Base-by-base conservation (phyloP, 2,888 invertebrate genomes). In the Tortrix viridana region DNA sequence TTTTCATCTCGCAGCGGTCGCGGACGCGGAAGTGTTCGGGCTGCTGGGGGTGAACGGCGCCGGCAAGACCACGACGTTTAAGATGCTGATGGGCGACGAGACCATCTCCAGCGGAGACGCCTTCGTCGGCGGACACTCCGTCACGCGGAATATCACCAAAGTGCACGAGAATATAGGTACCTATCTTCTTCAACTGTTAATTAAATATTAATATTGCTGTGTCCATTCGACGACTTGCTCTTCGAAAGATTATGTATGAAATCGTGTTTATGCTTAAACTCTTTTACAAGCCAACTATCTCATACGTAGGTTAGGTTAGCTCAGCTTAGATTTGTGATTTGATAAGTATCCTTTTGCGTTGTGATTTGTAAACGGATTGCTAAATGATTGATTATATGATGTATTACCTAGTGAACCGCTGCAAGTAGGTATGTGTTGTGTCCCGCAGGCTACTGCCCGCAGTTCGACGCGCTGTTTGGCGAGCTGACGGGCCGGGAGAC, bases 31-130 rank as follows among this genome's bases (percentile, higher is more conserved):
- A 85, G 96, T 96, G 76, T 97, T 97, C 75, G 97, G 97, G 1
- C 84, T 97, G 44, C 86, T 97, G 53, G 97, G 97, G 0, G 95
- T 97, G 0, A 97, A 97, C 80, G 97, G 97, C 9, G 97, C 97
- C 2, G 97, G 97, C 0, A 97, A 97, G 84, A 97, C 97, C 0
- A 95, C 95, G 0, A 97, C 98, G 0, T 98, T 98, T 81, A 96
- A 96, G 86, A 97, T 97, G 96, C 88, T 98, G 74, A 97, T 97
- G 53, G 97, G 98, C 0, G 97, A 97, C 77, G 95, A 95, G 74
- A 83, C 86, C 4, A 93, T 96, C 12, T 94, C 95, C 0, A 92
- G 92, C 56, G 97, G 97, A 0, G 93, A 95, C 55, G 96, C 95
- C 0, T 96, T 92, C 84, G 93, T 97, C 12, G 90, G 93, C 68